phyloP scores from a whole-genome alignment of 2,888 invertebrate genomes.

The Formica aserva region DNA sequence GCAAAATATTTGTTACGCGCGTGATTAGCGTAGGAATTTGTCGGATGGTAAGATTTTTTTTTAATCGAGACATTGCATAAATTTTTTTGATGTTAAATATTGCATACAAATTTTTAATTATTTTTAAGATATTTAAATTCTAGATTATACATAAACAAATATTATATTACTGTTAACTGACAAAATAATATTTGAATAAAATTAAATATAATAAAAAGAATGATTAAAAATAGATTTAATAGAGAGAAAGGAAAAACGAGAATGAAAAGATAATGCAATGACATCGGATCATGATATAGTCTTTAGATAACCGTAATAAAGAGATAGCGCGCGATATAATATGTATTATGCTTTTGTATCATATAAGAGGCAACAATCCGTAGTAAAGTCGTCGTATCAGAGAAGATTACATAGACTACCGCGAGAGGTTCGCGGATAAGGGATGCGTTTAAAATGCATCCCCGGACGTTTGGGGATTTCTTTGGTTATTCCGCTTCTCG shows the following conservation, averaged over 20 bases:
- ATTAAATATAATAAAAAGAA: background rate
- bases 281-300: background rate
- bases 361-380: conserved; percentile 32
- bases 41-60: background rate
- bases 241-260: background rate
- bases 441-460: conserved; percentile 38
- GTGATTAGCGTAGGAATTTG: background rate
- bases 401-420: conserved; percentile 44
- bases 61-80: background rate
- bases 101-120: background rate
- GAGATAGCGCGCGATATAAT: conserved; percentile 10
- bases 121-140: background rate
- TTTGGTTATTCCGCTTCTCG: conserved; percentile 56
- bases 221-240: background rate
- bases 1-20: conserved; percentile 9
- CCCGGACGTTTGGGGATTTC: conserved; percentile 52
- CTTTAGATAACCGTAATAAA: conserved; percentile 24
- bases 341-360: background rate
- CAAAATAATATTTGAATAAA: background rate
- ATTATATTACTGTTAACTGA: background rate
- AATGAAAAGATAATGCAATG: background rate
- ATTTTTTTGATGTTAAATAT: background rate
- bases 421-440: conserved; percentile 27
- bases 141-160: background rate
- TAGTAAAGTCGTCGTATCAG: conserved; percentile 32